These are phyloP conservation scores for Clarias magur DNA, from an alignment of 2,113 vertebrate species.

Conservation along the genomic window DNA sequence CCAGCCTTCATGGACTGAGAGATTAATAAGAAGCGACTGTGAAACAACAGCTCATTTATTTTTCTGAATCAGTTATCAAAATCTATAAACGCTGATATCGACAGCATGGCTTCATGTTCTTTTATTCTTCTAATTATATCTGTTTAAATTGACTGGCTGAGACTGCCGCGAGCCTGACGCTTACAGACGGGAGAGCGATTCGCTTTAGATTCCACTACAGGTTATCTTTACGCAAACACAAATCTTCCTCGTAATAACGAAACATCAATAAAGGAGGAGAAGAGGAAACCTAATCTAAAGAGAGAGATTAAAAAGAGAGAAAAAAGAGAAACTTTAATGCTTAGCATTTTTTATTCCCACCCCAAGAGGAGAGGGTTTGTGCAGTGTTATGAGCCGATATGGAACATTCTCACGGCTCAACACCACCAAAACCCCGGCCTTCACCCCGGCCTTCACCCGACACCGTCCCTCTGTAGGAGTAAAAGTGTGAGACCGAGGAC, in stretches of 20 bases:
- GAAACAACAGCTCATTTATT: background rate
- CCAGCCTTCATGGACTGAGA: background rate
- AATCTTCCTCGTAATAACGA: background rate
- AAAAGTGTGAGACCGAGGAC: constrained; percentile 14
- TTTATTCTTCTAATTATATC: background rate
- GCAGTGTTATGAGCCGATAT: background rate
- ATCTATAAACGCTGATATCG: background rate
- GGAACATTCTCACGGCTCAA: background rate
- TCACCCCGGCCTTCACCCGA: background rate
- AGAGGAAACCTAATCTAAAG: background rate
- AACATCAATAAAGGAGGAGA: background rate
- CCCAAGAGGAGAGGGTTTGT: constrained; percentile 20
- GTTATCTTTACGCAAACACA: background rate
- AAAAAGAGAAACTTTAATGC: background rate
- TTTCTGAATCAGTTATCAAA: background rate
- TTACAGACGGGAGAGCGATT: background rate
- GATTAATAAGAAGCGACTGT: background rate
- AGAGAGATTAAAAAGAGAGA: background rate
- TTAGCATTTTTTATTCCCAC: constrained; percentile 15
- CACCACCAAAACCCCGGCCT: constrained; percentile 13
- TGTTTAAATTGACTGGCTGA: background rate
- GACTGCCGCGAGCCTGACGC: background rate
- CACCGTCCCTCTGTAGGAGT: background rate
- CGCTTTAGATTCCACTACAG: background rate
- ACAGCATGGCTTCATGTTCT: background rate